A percentile compares a stretch with the other conserved stretches of the same genome.
Conservation (phyloP, 2,888 invertebrate species). For the Hydrotaea diabolus region DNA sequence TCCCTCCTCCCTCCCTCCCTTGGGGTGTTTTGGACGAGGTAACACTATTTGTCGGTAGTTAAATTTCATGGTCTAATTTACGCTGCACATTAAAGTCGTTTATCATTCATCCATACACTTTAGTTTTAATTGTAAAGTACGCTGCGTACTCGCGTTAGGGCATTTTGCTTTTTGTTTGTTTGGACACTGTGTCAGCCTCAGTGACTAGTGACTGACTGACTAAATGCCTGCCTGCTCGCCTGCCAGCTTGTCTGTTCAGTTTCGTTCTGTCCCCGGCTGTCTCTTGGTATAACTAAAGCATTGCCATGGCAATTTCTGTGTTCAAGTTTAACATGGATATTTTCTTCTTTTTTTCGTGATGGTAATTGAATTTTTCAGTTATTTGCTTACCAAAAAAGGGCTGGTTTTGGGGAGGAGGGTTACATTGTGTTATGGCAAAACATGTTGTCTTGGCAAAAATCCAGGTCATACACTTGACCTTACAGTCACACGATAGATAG, state of each 20-base stretch:
- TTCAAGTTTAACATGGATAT: background rate
- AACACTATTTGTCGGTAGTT: constrained; percentile 25
- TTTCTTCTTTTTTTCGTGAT: background rate
- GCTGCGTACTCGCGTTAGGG: background rate
- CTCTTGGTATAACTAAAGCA: background rate
- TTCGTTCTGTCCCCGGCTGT: too few species aligned
- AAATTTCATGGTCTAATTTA: constrained; percentile 56
- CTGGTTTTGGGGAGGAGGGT: background rate
- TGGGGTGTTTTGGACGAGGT: background rate
- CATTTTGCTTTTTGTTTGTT: background rate
- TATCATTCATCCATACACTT: constrained; percentile 22
- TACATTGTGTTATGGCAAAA: constrained; percentile 7
- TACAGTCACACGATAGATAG: background rate
- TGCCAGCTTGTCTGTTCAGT: too few species aligned
- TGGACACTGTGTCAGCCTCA: background rate
- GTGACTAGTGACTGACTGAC: background rate
- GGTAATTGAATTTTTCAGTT: background rate
- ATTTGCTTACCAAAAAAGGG: background rate
- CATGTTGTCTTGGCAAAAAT: constrained; percentile 55
- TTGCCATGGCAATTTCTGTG: background rate
- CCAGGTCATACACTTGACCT: constrained; percentile 67
- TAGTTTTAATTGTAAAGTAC: constrained; percentile 14
- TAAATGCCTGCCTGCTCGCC: background rate
- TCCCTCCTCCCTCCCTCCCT: background rate
- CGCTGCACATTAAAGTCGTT: constrained; percentile 29